Conservation (phyloP, 2,888 invertebrate species). For the Drosophila mettleri region DNA sequence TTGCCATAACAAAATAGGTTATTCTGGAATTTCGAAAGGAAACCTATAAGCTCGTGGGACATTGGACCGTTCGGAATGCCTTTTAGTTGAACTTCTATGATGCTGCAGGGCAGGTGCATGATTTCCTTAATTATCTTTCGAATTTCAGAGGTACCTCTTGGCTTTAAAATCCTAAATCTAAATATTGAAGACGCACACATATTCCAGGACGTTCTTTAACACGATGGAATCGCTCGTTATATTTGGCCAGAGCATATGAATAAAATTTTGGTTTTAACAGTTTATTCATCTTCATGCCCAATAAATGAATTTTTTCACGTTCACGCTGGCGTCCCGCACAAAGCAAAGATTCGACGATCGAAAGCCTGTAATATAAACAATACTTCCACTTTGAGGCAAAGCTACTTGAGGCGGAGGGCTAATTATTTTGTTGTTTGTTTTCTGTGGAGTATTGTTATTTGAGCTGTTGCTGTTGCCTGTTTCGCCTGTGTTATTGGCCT, state of each 20-base stretch:
- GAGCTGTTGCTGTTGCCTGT: not conserved
- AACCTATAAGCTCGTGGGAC: not conserved
- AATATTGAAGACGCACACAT: constrained; percentile 10
- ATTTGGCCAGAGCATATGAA: constrained; percentile 18
- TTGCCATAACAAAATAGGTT: constrained; percentile 6
- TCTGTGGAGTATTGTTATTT: not conserved
- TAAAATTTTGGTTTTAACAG: not conserved
- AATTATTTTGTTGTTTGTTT: not conserved
- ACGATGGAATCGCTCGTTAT: constrained; percentile 32
- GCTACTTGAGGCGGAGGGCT: not conserved
- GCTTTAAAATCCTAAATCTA: constrained; percentile 40
- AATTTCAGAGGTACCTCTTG: constrained; percentile 7
- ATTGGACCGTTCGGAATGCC: constrained; percentile 15
- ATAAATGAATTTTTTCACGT: constrained; percentile 30
- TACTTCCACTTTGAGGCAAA: constrained; percentile 35
- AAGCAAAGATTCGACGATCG: constrained; percentile 47
- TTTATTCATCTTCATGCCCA: constrained; percentile 25
- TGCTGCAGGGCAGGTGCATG: constrained; percentile 33
- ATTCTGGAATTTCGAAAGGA: constrained; percentile 30
- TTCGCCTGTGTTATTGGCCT: not conserved
- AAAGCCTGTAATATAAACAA: constrained; percentile 42
- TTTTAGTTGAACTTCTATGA: constrained; percentile 30
- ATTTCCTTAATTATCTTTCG: constrained; percentile 38
- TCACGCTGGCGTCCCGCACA: constrained; percentile 43
- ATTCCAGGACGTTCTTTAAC: constrained; percentile 18